Evolutionary conservation across 2,113 vertebrate species (phyloP), one percentile per base, ranked within the genome.

Genomic region (Anhinga anhinga): DNA sequence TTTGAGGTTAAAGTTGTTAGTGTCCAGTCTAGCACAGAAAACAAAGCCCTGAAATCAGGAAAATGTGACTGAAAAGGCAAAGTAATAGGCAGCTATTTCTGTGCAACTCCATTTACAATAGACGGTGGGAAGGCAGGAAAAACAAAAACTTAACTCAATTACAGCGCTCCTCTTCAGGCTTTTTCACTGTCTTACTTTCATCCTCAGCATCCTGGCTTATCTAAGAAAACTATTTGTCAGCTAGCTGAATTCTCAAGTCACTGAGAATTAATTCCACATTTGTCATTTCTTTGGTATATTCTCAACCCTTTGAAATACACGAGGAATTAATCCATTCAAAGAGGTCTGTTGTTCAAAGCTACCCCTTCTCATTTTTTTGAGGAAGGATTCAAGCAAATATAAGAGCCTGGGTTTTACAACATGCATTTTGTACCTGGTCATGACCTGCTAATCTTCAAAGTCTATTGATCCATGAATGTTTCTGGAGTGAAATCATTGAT

Each of bases 181-280:
- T 90, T 83, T 88, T 73, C 78, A 66, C 40, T 19, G 36, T 63
- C 65, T 92, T 38, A 8, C 86, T 87, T 78, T 82, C 74, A 91
- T 86, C 59, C 76, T 71, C 69, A 53, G 53, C 69, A 93, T 30
- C 69, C 50, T 56, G 66, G 34, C 71, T 97, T 94, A 94, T 62
- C 91, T 66, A 95, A 88, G 69, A 67, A 47, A 95, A 92, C 42
- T 90, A 70, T 86, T 73, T 93, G 82, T 86, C 93, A 95, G 95
- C 87, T 77, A 91, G 78, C 71, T 90, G 74, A 95, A 88, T 86
- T 83, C 73, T 91, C 91, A 80, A 87, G 78, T 70, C 93, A 77
- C 84, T 93, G 82, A 81, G 94, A 96, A 95, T 86, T 94, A 94
- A 97, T 95, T 96, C 89, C 93, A 90, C 85, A 91, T 86, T 88